phyloP scores from a whole-genome alignment of 2,888 invertebrate genomes.

The Limenitis arthemis region DNA sequence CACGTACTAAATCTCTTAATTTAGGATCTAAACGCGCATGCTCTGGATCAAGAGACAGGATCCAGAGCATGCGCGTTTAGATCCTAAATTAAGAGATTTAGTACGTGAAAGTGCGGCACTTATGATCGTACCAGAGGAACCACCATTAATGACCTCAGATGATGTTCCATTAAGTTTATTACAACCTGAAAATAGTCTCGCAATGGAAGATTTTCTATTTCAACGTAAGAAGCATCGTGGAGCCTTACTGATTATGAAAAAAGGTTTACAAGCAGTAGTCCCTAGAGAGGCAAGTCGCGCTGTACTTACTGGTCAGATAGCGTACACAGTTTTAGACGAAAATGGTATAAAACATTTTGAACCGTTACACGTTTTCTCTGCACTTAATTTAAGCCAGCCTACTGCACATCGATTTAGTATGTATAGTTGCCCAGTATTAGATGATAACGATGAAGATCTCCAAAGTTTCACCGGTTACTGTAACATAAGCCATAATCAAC shows the following conservation, averaged over 20 bases:
- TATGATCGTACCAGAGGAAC: constrained; percentile 77
- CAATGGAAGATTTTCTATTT: constrained; percentile 81
- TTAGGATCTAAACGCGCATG: constrained; percentile 78
- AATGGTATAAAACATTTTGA: constrained; percentile 83
- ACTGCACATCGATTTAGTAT: constrained; percentile 77
- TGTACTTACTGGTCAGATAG: constrained; percentile 80
- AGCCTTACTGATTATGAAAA: constrained; percentile 80
- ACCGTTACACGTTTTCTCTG: constrained; percentile 81
- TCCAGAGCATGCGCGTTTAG: constrained; percentile 77
- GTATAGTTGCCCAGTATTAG: constrained; percentile 75
- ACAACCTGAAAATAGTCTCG: constrained; percentile 79
- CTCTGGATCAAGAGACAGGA: constrained; percentile 81
- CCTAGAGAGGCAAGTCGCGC: constrained; percentile 82
- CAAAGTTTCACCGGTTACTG: constrained; percentile 61
- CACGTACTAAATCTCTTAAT: constrained; percentile 78
- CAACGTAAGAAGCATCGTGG: constrained; percentile 71
- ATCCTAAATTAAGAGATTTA: constrained; percentile 78
- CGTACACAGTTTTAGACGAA: constrained; percentile 84
- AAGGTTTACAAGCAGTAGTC: constrained; percentile 81
- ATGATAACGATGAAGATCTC: constrained; percentile 63
- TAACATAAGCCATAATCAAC: constrained; percentile 62
- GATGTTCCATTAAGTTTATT: constrained; percentile 80
- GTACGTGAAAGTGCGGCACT: constrained; percentile 82
- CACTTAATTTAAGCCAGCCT: constrained; percentile 76
- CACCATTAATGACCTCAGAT: constrained; percentile 73